Conservation (phyloP, 2,888 invertebrate genomes). For the Cosmorhoe ocellata region DNA sequence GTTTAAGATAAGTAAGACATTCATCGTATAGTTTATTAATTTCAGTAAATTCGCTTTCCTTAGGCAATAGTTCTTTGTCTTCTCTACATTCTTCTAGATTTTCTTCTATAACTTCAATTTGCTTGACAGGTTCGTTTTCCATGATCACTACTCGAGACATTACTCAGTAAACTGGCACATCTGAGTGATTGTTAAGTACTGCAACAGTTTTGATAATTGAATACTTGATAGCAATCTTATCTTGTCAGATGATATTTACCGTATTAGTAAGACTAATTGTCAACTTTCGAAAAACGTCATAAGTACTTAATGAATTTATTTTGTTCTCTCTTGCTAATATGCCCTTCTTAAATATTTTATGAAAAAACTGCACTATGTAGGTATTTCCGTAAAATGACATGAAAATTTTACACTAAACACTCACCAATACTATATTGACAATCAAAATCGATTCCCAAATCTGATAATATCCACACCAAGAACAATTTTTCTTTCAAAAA, state of each 20-base stretch:
- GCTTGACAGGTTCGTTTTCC: conserved; percentile 13
- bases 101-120: conserved; percentile 23
- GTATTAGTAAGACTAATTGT: conserved; percentile 10
- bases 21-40: conserved; percentile 69
- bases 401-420: too few relatives aligned
- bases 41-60: conserved; percentile 52
- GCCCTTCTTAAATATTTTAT: too few relatives aligned
- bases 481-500: too few relatives aligned
- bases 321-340: too few relatives aligned
- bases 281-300: conserved; percentile 8
- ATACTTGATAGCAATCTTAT: conserved; percentile 17
- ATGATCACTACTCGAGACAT: conserved; percentile 7
- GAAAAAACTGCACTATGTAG: too few relatives aligned
- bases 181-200: conserved; percentile 8
- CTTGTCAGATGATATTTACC: conserved; percentile 2
- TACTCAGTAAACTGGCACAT: not conserved
- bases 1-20: conserved; percentile 64
- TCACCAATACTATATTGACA: too few relatives aligned
- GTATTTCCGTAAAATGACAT: too few relatives aligned
- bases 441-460: too few relatives aligned
- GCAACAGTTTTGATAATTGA: conserved; percentile 6
- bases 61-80: conserved; percentile 28
- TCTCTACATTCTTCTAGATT: conserved; percentile 37
- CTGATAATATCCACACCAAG: too few relatives aligned
- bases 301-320: too few relatives aligned